Base-by-base conservation (phyloP, 2,888 invertebrate genomes). In the Pristionchus fissidentatus region DNA sequence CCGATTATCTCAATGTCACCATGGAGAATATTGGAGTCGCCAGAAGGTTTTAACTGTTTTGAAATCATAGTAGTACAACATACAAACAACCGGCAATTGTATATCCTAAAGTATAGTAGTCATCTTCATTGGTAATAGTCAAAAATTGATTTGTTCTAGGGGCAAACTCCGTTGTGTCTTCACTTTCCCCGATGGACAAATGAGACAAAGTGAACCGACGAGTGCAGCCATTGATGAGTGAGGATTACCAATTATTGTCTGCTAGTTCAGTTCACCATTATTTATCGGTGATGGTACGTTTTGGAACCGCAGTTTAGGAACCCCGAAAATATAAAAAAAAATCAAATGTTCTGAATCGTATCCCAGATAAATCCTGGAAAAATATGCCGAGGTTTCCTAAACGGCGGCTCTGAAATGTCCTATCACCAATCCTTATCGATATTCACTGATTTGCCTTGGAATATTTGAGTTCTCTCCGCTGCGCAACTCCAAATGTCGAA, bases 401-500 rank as follows among this genome's bases (percentile, higher is more conserved):
- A n/a, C n/a, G n/a, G n/a, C n/a, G n/a, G n/a, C n/a, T n/a, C n/a
- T n/a, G n/a, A n/a, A n/a, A n/a, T n/a, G n/a, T n/a, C n/a, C n/a
- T 8, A 60, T 60, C 19, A 15, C 26, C 26, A 60, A 26, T 15
- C n/a, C 26, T n/a, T 8, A 15, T 60, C 26, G 8, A 26, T 10
- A 15, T 60, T 8, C 19, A 49, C 60, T 70, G 8, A 19, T 70
- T 29, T n/a, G n/a, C n/a, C n/a, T n/a, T n/a, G n/a, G n/a, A n/a
- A n/a, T n/a, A n/a, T n/a, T 79, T 38, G 29, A 79, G 79, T 57
- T 86, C 85, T 5, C 62, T 89, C n/a, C 87, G 88, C 26, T 89
- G 89, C 94, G 96, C 97, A 84, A 98, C 98, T 83, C 98, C 98
- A 41, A 95, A 96, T 85, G 97, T 97, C 84, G 97, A 97, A 94